Evolutionary conservation across 2,113 vertebrate species (phyloP).

Genomic region (Aspiorhynchus laticeps): DNA sequence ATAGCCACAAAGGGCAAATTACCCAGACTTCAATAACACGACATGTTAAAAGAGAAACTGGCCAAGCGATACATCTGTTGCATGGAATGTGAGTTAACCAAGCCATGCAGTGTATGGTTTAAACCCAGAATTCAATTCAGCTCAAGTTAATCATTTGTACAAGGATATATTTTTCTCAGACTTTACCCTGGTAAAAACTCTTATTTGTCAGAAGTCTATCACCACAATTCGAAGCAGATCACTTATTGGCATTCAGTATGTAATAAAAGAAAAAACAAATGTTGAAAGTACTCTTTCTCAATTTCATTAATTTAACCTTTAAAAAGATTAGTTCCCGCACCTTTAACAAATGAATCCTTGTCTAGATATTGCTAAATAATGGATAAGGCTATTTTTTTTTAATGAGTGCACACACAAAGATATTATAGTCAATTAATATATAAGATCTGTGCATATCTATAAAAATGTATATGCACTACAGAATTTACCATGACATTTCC

Average conservation of each 20-base stretch:
- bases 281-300: background rate
- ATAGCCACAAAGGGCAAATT: slow-evolving; percentile 33
- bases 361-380: no score
- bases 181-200: background rate
- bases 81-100: background rate
- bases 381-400: no score
- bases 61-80: background rate
- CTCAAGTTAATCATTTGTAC: background rate
- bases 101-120: background rate
- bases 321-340: no score
- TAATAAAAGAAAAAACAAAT: background rate
- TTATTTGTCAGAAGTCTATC: background rate
- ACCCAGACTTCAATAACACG: slow-evolving; percentile 33
- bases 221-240: background rate
- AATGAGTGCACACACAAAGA: no score
- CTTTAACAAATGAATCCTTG: no score
- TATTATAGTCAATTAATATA: background rate
- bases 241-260: no score
- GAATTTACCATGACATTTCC: no score
- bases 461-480: no score
- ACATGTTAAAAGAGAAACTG: slow-evolving; percentile 8
- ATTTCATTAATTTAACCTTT: no score
- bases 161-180: background rate
- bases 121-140: background rate
- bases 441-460: background rate